A percentile compares a stretch with the other conserved stretches of the same genome.
Conservation (phyloP, 2,888 invertebrate genomes). For the Nephrotoma guestfalica region DNA sequence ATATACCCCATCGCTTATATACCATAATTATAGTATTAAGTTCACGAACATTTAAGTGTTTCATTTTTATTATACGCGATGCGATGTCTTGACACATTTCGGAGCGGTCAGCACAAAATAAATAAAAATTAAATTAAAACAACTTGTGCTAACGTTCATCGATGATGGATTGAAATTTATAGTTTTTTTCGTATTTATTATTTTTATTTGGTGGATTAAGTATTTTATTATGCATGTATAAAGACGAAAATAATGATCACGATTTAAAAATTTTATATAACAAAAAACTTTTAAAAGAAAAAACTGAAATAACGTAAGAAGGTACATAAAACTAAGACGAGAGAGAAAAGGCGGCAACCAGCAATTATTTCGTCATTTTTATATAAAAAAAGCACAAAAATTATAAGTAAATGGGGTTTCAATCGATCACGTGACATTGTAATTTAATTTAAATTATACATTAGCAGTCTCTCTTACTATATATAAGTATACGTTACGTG, state of each 20-base stretch:
- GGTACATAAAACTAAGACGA: background rate
- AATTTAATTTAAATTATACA: constrained; percentile 2
- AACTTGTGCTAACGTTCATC: background rate
- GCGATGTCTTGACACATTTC: background rate
- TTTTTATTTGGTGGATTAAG: background rate
- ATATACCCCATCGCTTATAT: background rate
- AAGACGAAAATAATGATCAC: constrained; percentile 1
- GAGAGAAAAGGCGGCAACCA: background rate
- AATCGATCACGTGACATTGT: constrained; percentile 1
- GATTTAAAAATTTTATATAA: background rate
- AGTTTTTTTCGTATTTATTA: background rate
- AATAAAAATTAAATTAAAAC: background rate
- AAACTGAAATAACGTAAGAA: background rate
- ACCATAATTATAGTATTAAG: background rate
- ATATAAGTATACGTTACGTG: background rate
- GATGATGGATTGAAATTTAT: constrained; percentile 1
- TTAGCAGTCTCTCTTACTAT: background rate
- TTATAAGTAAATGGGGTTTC: constrained; percentile 2
- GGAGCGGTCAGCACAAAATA: background rate
- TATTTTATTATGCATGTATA: background rate
- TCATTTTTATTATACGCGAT: background rate
- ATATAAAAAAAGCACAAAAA: background rate
- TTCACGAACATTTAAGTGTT: background rate
- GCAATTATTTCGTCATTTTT: constrained; percentile 2
- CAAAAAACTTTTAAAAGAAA: background rate